Base-by-base conservation (phyloP, 2,797 vertebrate genomes). In the Propithecus perrieri region DNA sequence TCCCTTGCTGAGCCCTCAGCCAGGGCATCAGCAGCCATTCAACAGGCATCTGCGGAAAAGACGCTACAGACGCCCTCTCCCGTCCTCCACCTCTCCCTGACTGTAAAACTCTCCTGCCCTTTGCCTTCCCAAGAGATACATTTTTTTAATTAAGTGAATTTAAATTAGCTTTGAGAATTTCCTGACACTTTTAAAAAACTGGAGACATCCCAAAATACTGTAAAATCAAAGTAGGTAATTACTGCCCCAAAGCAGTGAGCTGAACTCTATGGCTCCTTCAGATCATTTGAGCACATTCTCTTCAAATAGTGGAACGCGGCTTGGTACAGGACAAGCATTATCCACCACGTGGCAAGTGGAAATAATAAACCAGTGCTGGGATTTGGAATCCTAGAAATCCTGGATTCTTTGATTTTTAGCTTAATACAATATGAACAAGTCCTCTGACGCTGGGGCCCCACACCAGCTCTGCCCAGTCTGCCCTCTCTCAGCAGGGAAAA, bases 141-240 rank as follows among this genome's bases (percentile, higher is more conserved):
- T 0, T 24, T 55, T 71, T 71, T 67, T 84, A 95, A 97, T 79
- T 95, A 92, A 81, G 12, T 67, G n/a, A 93, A 80, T 18, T 79
- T 81, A 84, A 92, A 38, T 83, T 30, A 85, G 63, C 83, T 69
- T 63, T 86, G 26, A 87, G 48, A 38, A 50, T 41, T 92, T 84
- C n/a, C n/a, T 63, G 65, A 69, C 0, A 28, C 6, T n/a, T 7
- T 89, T 85, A 26, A 89, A 48, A 63, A 76, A 48, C 28, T 46
- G 7, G 46, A 91, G 2, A 26, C 4, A 57, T 41, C 59, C 26
- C 80, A 79, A 85, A 94, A 75, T 38, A 76, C 4, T 59, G 2
- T 10, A 69, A 67, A 67, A 65, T n/a, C 67, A 4, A 93, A 63
- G 57, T 15, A 74, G 17, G 5, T 41, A 33, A 94, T 55, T 10